Base-by-base conservation (phyloP, 2,113 vertebrate genomes). In the Eublepharis macularius region DNA sequence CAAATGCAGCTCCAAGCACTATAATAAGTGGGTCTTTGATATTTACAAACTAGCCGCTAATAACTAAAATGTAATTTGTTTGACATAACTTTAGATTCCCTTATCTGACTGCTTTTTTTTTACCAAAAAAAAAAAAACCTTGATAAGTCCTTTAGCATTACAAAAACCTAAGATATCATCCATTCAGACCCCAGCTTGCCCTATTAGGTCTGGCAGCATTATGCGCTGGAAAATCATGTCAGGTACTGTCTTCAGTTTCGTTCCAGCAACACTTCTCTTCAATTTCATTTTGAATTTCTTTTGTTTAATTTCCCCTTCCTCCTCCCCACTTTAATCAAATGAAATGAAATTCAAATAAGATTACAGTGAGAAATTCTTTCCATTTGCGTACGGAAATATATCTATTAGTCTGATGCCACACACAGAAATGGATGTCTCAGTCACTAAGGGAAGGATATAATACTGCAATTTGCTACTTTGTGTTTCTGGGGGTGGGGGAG, bases 21-120 rank as follows among this genome's bases (percentile, higher is more conserved):
- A 96, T 97, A 97, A 97, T 97, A 97, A 98, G 97, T 97, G 97
- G 97, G 96, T 97, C 97, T 98, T 98, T 98, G 97, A 99, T 99
- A 99, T 99, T 99, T 99, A 99, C 98, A 97, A 99, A 99, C 98
- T 98, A 97, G 97, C 96, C 97, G 96, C 97, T 98, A 99, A 99
- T 98, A 98, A 98, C 97, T 95, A 95, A 97, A 98, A 97, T 96
- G 96, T 97, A 98, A 98, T 98, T 98, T 98, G 96, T 97, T 98
- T 97, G 97, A 98, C 97, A 97, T 97, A 98, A 98, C 96, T 98
- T 98, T 96, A 96, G 97, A 96, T 97, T 97, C 96, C 93, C 96
- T 98, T 98, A 98, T 98, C 96, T 66, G 88, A 84, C 90, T 94
- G 94, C 85, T 88, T 95, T 90, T 69, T 72, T 57, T 36, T 16